Conservation (phyloP, 2,113 vertebrate genomes). For the Misgurnus anguillicaudatus region DNA sequence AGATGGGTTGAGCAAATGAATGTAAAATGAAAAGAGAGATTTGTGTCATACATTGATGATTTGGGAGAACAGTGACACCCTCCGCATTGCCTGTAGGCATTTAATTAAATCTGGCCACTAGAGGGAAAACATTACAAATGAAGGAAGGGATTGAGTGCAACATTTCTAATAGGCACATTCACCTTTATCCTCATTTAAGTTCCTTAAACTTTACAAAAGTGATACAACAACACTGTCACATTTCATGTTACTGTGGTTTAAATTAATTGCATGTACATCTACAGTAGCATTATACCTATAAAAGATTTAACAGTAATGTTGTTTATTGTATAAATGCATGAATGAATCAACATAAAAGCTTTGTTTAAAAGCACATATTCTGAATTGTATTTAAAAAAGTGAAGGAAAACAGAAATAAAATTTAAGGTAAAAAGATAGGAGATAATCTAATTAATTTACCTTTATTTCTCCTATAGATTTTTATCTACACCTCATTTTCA, state of each 20-base stretch:
- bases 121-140: slow-evolving; percentile 54
- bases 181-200: slow-evolving; percentile 47
- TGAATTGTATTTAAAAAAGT: too few relatives aligned
- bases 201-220: slow-evolving; percentile 43
- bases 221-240: slow-evolving; percentile 43
- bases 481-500: background rate
- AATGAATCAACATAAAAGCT: too few relatives aligned
- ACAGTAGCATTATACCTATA: too few relatives aligned
- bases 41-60: slow-evolving; percentile 41
- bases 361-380: too few relatives aligned
- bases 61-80: slow-evolving; percentile 44
- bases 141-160: slow-evolving; percentile 44
- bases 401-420: too few relatives aligned
- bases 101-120: slow-evolving; percentile 61
- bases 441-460: too few relatives aligned
- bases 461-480: too few relatives aligned
- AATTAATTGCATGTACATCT: background rate
- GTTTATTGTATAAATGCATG: too few relatives aligned
- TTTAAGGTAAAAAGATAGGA: too few relatives aligned
- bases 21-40: slow-evolving; percentile 18
- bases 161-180: slow-evolving; percentile 45
- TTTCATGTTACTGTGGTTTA: slow-evolving; percentile 16
- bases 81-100: slow-evolving; percentile 56
- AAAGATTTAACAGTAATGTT: too few relatives aligned
- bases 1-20: background rate